phyloP scores from a whole-genome alignment of 2,888 invertebrate genomes.

The Baccha elongata region DNA sequence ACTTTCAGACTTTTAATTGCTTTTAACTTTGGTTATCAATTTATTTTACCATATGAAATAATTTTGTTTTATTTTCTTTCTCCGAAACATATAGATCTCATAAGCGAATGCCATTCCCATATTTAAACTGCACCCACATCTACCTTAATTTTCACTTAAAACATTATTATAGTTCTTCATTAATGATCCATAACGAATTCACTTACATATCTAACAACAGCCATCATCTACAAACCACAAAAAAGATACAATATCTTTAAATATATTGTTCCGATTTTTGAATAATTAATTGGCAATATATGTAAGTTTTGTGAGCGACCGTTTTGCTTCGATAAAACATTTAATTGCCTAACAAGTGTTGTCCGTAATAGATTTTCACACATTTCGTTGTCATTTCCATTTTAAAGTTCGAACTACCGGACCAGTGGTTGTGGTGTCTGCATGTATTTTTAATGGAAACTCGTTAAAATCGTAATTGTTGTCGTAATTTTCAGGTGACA shows the following conservation, averaged over 20 bases:
- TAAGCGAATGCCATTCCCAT: background rate
- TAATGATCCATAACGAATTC: background rate
- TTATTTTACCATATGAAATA: too few relatives aligned
- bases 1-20: too few relatives aligned
- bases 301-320: slow-evolving; percentile 60
- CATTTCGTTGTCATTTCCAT: slow-evolving; percentile 32
- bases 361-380: slow-evolving; percentile 67
- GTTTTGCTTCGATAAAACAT: slow-evolving; percentile 70
- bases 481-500: slow-evolving; percentile 72
- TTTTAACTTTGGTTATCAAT: too few relatives aligned
- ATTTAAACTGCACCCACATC: background rate
- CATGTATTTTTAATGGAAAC: slow-evolving; percentile 65
- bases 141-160: background rate
- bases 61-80: too few relatives aligned
- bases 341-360: slow-evolving; percentile 66
- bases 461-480: slow-evolving; percentile 68
- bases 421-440: background rate
- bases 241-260: slow-evolving; percentile 56
- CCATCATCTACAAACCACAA: background rate
- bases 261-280: slow-evolving; percentile 59
- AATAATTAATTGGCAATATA: slow-evolving; percentile 57
- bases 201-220: background rate
- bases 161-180: background rate
- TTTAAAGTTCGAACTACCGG: slow-evolving; percentile 27
- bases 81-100: too few relatives aligned